Evolutionary conservation across 2,113 vertebrate genomes (phyloP), one percentile per base, ranked within the genome.

Genomic region (Xyliphius kryptos): DNA sequence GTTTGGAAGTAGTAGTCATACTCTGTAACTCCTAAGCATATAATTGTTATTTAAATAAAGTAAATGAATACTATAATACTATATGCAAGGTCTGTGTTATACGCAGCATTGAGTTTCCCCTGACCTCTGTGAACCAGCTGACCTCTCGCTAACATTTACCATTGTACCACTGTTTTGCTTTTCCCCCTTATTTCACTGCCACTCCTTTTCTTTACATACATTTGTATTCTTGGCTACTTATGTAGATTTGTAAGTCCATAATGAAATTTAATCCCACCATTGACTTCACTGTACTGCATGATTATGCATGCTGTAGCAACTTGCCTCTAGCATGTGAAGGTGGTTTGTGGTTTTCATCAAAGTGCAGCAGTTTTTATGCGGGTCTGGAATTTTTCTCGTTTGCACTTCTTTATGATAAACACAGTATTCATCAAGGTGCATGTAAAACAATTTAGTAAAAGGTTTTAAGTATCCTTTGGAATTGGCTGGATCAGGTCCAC

Each of bases 261-360:
- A 43, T 41, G 16, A 49, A 21, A 12, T 16, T 32, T 38, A 26
- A 11, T 41, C 12, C 13, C 15, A 17, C 9, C 15, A 37, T 26
- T 52, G 17, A 51, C 20, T 59, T 9, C 9, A 36, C 22, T 12
- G 20, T 21, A 9, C 15, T 52, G 37, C 38, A 11, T 36, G 41
- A 7, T 36, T 51, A 41, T 43, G 56, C 56, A 36, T 10, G 47
- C 51, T 44, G 52, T 43, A 36, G 47, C 37, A 58, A 26, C n/a
- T 11, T 36, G 21, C 64, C 44, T 15, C 36, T 43, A 51, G 37
- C 21, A 9, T 59, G 64, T 46, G 38, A 47, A 32, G 52, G 21
- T 43, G 65, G 51, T 47, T 67, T 60, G 65, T 60, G 65, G 47
- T 36, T 59, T 67, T 38, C 9, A 12, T 67, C 16, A 53, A 53